A percentile compares a stretch with the other conserved stretches of the same genome.
Conservation (phyloP, 1,140 invertebrate species). For the Microplitis mediator region DNA sequence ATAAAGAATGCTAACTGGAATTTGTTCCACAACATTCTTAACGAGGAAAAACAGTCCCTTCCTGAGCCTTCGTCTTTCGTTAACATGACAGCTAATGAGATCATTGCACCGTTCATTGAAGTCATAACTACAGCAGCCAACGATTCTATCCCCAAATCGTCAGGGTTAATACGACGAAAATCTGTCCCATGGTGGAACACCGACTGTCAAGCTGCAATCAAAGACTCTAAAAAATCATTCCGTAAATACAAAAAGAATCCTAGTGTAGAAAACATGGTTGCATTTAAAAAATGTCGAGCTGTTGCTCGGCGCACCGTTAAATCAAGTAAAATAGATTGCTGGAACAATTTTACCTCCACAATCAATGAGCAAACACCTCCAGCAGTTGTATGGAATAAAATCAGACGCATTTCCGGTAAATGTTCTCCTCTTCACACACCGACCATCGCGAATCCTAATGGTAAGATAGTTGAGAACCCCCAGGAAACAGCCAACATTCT, state of each 20-base stretch:
- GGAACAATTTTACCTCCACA: conserved; percentile 17
- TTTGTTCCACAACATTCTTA: conserved; percentile 22
- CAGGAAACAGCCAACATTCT: conserved; percentile 35
- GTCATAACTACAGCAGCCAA: conserved; percentile 35
- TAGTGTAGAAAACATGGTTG: conserved; percentile 34
- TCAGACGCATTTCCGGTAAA: conserved; percentile 17
- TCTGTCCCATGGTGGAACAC: conserved; percentile 44
- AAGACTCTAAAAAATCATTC: conserved; percentile 41
- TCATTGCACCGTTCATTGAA: conserved; percentile 33
- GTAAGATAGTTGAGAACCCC: background rate
- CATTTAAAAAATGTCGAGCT: conserved; percentile 38
- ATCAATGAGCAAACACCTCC: conserved; percentile 5
- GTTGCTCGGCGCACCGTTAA: conserved; percentile 20
- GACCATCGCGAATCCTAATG: background rate
- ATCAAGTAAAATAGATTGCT: conserved; percentile 16
- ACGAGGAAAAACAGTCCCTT: background rate
- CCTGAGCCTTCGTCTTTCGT: too few species aligned
- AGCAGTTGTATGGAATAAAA: conserved; percentile 27
- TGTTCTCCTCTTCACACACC: background rate
- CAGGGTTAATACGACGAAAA: conserved; percentile 30
- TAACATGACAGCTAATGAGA: conserved; percentile 26
- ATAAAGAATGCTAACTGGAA: conserved; percentile 38
- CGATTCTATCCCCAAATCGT: conserved; percentile 37
- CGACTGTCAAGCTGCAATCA: conserved; percentile 39
- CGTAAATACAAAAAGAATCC: conserved; percentile 38